A percentile compares a stretch with the other conserved stretches of the same genome.
phyloP scores from a whole-genome alignment of 1,140 invertebrate species.

The Thaumatotibia leucotreta region DNA sequence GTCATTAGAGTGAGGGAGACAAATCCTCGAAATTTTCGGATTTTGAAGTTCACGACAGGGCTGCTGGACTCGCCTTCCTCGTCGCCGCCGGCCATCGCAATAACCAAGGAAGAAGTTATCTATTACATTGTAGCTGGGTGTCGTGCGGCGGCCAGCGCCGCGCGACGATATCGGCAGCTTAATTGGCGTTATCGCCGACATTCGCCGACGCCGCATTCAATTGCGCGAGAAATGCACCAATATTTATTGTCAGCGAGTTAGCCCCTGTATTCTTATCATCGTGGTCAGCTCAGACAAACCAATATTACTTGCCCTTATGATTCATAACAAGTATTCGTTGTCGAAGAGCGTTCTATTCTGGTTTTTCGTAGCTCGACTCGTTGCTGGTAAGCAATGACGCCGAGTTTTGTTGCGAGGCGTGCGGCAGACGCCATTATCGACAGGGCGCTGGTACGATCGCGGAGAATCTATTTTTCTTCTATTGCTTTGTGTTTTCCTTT shows the following conservation, averaged over 20 bases:
- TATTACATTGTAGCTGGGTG: not conserved
- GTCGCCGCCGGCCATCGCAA: no score
- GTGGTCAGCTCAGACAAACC: not conserved
- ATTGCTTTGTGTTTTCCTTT: not conserved
- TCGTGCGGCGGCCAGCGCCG: not conserved
- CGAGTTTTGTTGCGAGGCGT: not conserved
- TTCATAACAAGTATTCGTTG: not conserved
- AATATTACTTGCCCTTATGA: not conserved
- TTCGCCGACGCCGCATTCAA: conserved; percentile 9
- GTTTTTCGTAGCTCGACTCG: not conserved
- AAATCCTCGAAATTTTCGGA: no score
- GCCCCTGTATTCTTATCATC: not conserved
- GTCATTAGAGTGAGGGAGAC: no score
- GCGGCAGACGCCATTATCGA: not conserved
- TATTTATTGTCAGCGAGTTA: not conserved
- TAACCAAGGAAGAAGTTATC: not conserved
- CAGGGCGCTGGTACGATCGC: not conserved
- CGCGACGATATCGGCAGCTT: conserved; percentile 20
- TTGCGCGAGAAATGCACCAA: conserved; percentile 8
- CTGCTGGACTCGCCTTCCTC: no score
- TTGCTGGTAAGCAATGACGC: not conserved
- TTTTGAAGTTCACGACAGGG: no score
- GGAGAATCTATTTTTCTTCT: not conserved
- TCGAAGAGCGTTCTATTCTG: not conserved
- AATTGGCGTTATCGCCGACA: conserved; percentile 27